Base-by-base conservation (phyloP, 2,113 vertebrate species). In the Octodon degus region DNA sequence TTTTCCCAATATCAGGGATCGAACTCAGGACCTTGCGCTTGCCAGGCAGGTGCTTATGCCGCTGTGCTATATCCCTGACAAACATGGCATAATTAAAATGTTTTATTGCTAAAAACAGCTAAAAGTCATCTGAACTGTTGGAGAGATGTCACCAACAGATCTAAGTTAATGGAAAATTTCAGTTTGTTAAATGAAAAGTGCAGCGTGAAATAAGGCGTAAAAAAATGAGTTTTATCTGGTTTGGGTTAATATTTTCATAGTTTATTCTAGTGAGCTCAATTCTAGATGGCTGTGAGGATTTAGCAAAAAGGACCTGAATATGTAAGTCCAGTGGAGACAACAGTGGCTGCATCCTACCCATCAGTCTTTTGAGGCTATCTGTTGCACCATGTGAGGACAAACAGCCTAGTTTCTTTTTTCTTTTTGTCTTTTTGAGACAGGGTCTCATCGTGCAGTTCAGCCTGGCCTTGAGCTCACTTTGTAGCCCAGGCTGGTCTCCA, bases 331-430 rank as follows among this genome's bases (percentile, higher is more conserved):
- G 50, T 1, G 0, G 30, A 76, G 79, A 70, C 22, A 0, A 60
- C 5, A 17, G 85, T 34, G 22, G 40, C 62, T 65, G 65, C 74
- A 76, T 53, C 84, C 8, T 17, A 76, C 72, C 85, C 63, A 34
- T 91, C 90, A 86, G 90, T 68, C 95, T 91, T 79, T 94, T 92
- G 11, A 9, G 89, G 96, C 81, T 96, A 96, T 88, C 94, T 98
- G 96, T 82, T 94, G 55, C 87, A 40, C 79, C 76, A 84, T 24
- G 67, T 63, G 63, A 97, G 96, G 65, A 96, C 94, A 82, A 97
- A 93, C 50, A 50, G 50, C 50, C 50, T 50, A 50, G 43, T 43
- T 43, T 50, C 50, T 50, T 50, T 50, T 50, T 50, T 50, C 7
- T 50, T 50, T 50, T 50, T 50, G 50, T 50, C 50, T 50, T 50